Base-by-base conservation (phyloP, 2,888 invertebrate species). In the Leucophenga maculata region DNA sequence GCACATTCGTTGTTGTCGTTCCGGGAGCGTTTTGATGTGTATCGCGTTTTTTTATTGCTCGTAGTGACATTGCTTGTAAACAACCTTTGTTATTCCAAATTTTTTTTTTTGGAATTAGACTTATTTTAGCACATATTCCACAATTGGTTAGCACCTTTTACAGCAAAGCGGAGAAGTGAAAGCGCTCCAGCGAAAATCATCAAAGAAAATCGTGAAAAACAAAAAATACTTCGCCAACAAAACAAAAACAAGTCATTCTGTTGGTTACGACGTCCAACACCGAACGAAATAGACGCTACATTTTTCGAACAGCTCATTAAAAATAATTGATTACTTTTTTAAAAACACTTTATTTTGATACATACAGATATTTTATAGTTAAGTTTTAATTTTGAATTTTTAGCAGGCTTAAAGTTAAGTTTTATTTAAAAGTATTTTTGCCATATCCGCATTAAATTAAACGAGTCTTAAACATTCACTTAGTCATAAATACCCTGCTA, bases 11-110 rank as follows among this genome's bases (percentile, higher is more conserved):
- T 67, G 32, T 72, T 11, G 72, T 67, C 68, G 76, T 72, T 31
- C 69, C 68, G 52, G 69, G 74, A 64, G 68, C 65, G 70, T 75
- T 74, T 54, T 68, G 74, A 54, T 71, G 77, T 69, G 73, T 79
- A 55, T 88, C 88, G 69, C 87, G 87, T 77, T 88, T 88, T 69
- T 85, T 87, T 52, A 88, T 85, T 73, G 89, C 89, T 65, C 89
- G 87, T 70, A 88, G 79, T 80, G 88, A 88, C 88, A 88, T 88
- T 80, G 84, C 85, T 79, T 73, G 60, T 16, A 16, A 16, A 9
- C 16, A 14, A 13, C 9, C n/a, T 31, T 50, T 57, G 13, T 57
- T 57, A 13, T 57, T 26, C 22, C 22, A 6, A 31, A 1, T 55
- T 14, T 20, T 46, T 46, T 64, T 9, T 22, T 64, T 46, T 22